Evolutionary conservation across 1,140 invertebrate species (phyloP).

Genomic region (Papilio machaon): DNA sequence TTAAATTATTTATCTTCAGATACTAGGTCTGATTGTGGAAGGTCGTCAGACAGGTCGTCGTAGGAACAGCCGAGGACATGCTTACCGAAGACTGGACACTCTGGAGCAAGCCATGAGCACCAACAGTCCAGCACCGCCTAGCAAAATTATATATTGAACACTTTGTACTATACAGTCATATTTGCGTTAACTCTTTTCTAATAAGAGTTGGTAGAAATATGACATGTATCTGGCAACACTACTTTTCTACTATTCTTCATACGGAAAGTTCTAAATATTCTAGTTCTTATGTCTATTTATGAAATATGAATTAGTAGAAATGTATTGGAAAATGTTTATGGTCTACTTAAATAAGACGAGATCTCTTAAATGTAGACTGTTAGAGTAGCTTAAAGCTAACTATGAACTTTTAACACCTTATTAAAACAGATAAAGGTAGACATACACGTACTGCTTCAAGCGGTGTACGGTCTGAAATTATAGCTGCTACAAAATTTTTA

Average conservation of each 20-base stretch:
- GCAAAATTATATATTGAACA: constrained; percentile 75
- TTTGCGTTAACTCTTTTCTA: neutral
- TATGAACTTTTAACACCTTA: neutral
- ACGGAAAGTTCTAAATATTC: neutral
- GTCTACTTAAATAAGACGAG: neutral
- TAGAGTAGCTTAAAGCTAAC: constrained; percentile 17
- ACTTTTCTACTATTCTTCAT: neutral
- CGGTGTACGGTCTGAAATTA: neutral
- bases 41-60: constrained; percentile 67
- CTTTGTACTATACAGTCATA: neutral
- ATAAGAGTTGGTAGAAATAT: neutral
- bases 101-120: constrained; percentile 74
- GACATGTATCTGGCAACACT: neutral
- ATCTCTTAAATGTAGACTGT: neutral
- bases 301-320: neutral
- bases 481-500: neutral
- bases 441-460: neutral
- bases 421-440: neutral
- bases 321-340: neutral
- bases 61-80: constrained; percentile 71
- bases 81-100: constrained; percentile 73
- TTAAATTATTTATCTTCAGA: constrained; percentile 55
- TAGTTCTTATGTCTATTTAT: neutral
- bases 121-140: constrained; percentile 65
- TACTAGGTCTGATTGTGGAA: constrained; percentile 72